Evolutionary conservation across 2,113 vertebrate genomes (phyloP).

Genomic region (Oryctolagus cuniculus): mOryCun1.1 NC_091449.1:52208001-52208500

Average conservation of each 20-base stretch:
- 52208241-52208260: background rate
- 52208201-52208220: background rate
- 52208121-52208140: background rate
- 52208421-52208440: no score
- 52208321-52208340: background rate
- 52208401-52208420: slow-evolving; percentile 51
- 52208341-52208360: slow-evolving; percentile 67
- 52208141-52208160: background rate
- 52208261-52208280: background rate
- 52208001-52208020: slow-evolving; percentile 6
- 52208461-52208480: slow-evolving; percentile 5
- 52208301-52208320: background rate
- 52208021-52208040: background rate
- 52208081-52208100: background rate
- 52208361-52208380: background rate
- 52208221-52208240: background rate
- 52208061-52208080: background rate
- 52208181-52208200: background rate
- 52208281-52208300: background rate
- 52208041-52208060: background rate
- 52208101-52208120: background rate
- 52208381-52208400: background rate
- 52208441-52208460: background rate
- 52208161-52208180: background rate
- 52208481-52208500: slow-evolving; percentile 47